A percentile compares a stretch with the other conserved stretches of the same genome.
These are phyloP conservation scores for Montipora sp. DNA, from an alignment of 64 coral and sea anemone genomes.

Conservation along the genomic window DNA sequence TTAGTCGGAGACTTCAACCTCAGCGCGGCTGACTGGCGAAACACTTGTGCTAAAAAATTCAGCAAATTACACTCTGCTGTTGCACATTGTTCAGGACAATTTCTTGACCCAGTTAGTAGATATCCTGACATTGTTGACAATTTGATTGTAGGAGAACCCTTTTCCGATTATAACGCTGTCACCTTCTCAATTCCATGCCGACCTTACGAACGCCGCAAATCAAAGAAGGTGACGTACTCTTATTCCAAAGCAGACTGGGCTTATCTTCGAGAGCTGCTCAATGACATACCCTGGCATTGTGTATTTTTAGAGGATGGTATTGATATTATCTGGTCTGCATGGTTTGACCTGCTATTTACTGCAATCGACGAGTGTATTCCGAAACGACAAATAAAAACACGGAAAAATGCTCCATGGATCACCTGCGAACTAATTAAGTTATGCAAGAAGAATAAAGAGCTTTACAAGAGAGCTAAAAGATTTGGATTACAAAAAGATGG, in stretches of 20 bases:
- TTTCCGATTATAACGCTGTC: conserved; percentile 52
- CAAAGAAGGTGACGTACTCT: background rate
- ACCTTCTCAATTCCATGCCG: background rate
- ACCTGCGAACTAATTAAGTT: too few relatives aligned
- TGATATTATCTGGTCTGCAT: too few relatives aligned
- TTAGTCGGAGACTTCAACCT: conserved; percentile 41
- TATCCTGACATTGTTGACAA: conserved; percentile 34
- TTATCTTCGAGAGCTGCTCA: background rate
- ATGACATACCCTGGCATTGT: too few relatives aligned
- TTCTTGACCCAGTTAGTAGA: conserved; percentile 52
- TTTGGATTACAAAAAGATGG: too few relatives aligned
- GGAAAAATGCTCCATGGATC: too few relatives aligned
- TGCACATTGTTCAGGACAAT: background rate
- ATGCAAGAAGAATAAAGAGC: too few relatives aligned
- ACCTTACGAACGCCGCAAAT: background rate
- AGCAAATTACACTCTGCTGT: conserved; percentile 9
- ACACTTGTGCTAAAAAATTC: background rate
- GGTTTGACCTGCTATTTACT: too few relatives aligned
- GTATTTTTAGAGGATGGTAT: too few relatives aligned
- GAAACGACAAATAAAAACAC: too few relatives aligned
- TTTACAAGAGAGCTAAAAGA: too few relatives aligned
- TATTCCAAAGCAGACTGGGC: conserved; percentile 27
- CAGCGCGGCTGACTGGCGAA: background rate
- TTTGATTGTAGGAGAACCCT: conserved; percentile 31
- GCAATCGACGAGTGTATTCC: too few relatives aligned